phyloP scores from a whole-genome alignment of 1,140 invertebrate species.

The Luehdorfia chinensis region DNA sequence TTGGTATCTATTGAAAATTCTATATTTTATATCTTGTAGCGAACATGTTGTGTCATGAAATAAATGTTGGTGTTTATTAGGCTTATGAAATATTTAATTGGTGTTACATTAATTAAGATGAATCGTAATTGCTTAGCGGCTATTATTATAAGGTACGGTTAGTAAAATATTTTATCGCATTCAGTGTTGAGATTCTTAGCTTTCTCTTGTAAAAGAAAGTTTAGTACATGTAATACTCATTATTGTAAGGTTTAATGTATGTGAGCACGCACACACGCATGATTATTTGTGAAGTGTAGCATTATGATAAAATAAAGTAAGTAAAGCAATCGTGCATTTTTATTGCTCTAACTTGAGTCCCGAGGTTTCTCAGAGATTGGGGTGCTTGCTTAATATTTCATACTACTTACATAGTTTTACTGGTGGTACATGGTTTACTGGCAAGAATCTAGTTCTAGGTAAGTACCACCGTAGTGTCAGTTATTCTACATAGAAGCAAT shows the following conservation, averaged over 20 bases:
- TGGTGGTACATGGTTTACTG: too few species aligned
- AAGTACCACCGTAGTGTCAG: too few species aligned
- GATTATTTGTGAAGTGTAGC: conserved; percentile 37
- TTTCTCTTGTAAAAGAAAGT: conserved; percentile 30
- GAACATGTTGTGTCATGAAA: conserved; percentile 15
- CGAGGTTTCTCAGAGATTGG: too few species aligned
- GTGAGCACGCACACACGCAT: conserved; percentile 45
- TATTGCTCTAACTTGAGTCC: too few species aligned
- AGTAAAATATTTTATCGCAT: conserved; percentile 48
- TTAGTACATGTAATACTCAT: conserved; percentile 71
- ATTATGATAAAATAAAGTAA: conserved; percentile 26
- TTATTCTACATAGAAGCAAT: too few species aligned
- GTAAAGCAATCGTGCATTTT: conserved; percentile 21
- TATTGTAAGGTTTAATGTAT: conserved; percentile 43
- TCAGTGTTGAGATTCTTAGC: conserved; percentile 45
- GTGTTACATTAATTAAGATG: neutral
- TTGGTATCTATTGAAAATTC: too few species aligned
- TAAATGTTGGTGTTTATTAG: conserved; percentile 1
- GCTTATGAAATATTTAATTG: neutral
- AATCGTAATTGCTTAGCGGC: conserved; percentile 23
- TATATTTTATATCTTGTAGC: too few species aligned
- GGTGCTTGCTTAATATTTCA: too few species aligned
- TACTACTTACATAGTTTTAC: too few species aligned
- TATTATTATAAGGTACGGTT: conserved; percentile 23
- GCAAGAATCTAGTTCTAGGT: too few species aligned